phyloP scores from a whole-genome alignment of 1,140 invertebrate genomes.

The Brachionus rubens region DNA sequence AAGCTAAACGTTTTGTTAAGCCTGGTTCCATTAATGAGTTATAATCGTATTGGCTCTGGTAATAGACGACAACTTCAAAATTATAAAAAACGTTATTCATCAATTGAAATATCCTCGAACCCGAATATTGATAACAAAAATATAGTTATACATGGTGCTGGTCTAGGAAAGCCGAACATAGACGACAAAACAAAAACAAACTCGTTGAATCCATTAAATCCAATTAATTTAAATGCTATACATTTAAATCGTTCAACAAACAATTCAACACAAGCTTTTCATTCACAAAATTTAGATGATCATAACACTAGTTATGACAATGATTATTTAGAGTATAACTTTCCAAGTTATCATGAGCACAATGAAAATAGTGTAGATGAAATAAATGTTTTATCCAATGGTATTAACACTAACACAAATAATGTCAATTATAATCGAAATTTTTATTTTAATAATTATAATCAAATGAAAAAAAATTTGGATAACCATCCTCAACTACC shows the following conservation, averaged over 20 bases:
- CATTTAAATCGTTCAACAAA: neutral
- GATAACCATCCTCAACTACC: conserved; percentile 16
- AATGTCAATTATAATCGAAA: neutral
- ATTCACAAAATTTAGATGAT: neutral
- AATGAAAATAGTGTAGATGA: conserved; percentile 38
- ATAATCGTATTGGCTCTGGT: conserved; percentile 17
- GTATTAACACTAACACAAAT: neutral
- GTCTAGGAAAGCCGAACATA: neutral
- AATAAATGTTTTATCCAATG: conserved; percentile 21
- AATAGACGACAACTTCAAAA: neutral
- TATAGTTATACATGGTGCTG: neutral
- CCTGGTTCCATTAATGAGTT: neutral
- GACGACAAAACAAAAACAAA: neutral
- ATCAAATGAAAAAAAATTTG: conserved; percentile 3
- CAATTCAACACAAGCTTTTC: conserved; percentile 1
- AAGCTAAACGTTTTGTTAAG: neutral
- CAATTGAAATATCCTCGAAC: conserved; percentile 25
- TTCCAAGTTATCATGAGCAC: neutral
- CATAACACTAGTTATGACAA: conserved; percentile 8
- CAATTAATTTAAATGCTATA: neutral
- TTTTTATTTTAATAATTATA: neutral
- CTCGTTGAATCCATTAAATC: neutral
- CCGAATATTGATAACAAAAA: neutral
- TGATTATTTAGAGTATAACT: conserved; percentile 28
- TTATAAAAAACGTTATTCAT: conserved; percentile 25